Base-by-base conservation (phyloP, 37 sponge, comb jelly and placozoan species). In the Ianthella basta region DNA sequence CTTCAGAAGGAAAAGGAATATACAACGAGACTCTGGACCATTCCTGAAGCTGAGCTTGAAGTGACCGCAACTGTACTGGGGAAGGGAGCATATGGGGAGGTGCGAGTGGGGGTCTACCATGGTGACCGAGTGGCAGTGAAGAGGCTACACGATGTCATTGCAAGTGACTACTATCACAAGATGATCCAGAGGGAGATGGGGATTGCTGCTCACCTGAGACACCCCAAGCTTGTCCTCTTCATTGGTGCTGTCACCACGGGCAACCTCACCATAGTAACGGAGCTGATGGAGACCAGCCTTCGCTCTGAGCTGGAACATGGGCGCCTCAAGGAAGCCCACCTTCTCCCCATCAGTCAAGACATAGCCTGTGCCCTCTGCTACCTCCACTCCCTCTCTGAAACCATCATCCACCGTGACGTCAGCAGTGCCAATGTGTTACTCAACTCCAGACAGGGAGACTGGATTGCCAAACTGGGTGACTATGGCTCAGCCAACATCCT, bases 401-500 rank as follows among this genome's bases (percentile, higher is more conserved):
- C 90, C 37, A 90, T 90, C 72, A 89, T 93, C 38, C 94, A 93
- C 72, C 85, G 90, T 37, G 90, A 93, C 55, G 86, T 93, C 81
- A 94, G 95, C 60, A 70, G 87, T 29, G 82, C 89, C 41, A 94
- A 94, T 78, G 89, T 94, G 32, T 86, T 94, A 0, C 74, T 94
- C 4, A 35, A 84, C 56, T 30, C 81, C 23, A 66, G 63, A 30
- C 21, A 75, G 18, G 91, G 80, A 16, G 68, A 20, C 0, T 91
- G 91, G 91, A 35, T 59, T 37, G 95, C 95, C 15, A 94, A 94
- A 67, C 65, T 94, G 32, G 85, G 88, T 3, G 95, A 94, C 81
- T 94, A 91, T 72, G 95, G 95, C 4, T 88, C 95, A 54, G 91
- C 95, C 56, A 94, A 94, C 70, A 59, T 91, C 20, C 79, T 54